phyloP scores from a whole-genome alignment of 2,888 invertebrate species.

The Calephelis perditalis region DNA sequence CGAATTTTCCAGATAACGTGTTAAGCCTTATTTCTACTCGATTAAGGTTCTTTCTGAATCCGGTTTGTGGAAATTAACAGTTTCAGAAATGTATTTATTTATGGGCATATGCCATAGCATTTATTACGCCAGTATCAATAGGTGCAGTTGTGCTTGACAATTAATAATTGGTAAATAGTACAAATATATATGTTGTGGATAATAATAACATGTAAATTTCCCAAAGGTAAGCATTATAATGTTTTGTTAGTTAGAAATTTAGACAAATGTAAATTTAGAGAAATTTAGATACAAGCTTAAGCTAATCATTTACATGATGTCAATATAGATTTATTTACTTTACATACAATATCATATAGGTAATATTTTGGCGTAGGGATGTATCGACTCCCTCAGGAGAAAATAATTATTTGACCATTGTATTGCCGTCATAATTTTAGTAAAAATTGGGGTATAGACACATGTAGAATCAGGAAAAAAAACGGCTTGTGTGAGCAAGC shows the following conservation, averaged over 20 bases:
- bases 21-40: background rate
- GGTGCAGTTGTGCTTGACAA: slow-evolving; percentile 68
- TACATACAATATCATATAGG: no score
- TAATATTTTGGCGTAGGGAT: no score
- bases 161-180: slow-evolving; percentile 76
- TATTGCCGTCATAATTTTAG: no score
- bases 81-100: slow-evolving; percentile 43
- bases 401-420: no score
- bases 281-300: no score
- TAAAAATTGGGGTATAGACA: no score
- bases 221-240: slow-evolving; percentile 14
- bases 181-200: slow-evolving; percentile 14
- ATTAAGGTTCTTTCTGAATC: background rate
- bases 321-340: no score
- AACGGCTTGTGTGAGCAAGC: no score
- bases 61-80: slow-evolving; percentile 1
- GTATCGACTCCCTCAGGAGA: no score
- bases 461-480: no score
- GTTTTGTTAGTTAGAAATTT: slow-evolving; percentile 13
- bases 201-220: background rate
- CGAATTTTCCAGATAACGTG: background rate
- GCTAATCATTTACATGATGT: no score
- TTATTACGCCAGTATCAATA: slow-evolving; percentile 69
- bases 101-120: slow-evolving; percentile 57
- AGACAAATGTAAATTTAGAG: background rate